A percentile compares a stretch with the other conserved stretches of the same genome.
phyloP scores from a whole-genome alignment of 2,797 vertebrate genomes.

The Carapus acus region DNA sequence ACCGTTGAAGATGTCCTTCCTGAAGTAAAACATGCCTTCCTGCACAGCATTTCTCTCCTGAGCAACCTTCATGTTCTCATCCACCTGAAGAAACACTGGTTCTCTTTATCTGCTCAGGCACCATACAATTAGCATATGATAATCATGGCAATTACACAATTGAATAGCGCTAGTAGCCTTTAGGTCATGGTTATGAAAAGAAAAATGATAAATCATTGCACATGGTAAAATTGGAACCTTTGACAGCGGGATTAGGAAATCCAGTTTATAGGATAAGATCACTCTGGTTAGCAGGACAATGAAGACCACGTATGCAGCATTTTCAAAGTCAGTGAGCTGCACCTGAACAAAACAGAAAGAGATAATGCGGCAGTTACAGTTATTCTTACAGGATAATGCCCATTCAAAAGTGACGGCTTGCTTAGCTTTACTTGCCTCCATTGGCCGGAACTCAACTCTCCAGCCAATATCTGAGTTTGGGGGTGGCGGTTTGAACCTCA shows the following conservation, averaged over 20 bases:
- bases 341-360: constrained; percentile 71
- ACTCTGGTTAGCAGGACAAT: constrained; percentile 95
- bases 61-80: constrained; percentile 96
- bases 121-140: no score
- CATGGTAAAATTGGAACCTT: constrained; percentile 77
- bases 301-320: constrained; percentile 97
- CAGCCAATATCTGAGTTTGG: constrained; percentile 98
- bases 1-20: constrained; percentile 97
- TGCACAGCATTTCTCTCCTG: constrained; percentile 92
- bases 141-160: no score
- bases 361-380: not conserved
- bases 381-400: no score
- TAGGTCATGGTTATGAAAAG: no score
- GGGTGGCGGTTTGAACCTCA: constrained; percentile 98
- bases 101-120: no score
- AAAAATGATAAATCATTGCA: no score
- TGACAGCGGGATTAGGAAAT: constrained; percentile 95
- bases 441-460: constrained; percentile 98
- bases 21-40: constrained; percentile 92
- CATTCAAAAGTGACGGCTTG: no score
- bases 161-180: no score
- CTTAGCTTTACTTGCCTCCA: constrained; percentile 80
- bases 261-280: constrained; percentile 95
- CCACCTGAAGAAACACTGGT: constrained; percentile 79
- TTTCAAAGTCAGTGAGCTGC: constrained; percentile 97